A percentile compares a stretch with the other conserved stretches of the same genome.
phyloP scores from a whole-genome alignment of 2,113 vertebrate species.

The Sphaerodactylus townsendi region DNA sequence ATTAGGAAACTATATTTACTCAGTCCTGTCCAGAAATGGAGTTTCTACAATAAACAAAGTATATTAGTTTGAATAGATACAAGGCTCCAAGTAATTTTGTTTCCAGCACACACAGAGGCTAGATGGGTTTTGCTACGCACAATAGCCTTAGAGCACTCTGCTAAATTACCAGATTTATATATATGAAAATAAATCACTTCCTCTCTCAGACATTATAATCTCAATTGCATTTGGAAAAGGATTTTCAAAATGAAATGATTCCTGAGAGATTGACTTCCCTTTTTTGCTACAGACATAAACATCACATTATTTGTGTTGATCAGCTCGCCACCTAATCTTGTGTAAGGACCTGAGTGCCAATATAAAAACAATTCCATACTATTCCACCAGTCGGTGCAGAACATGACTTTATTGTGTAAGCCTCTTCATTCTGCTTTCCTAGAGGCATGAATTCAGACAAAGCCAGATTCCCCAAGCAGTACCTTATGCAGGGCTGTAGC shows the following conservation, averaged over 20 bases:
- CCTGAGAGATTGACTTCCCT: neutral
- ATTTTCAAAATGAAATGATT: neutral
- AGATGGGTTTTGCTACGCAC: too few relatives aligned
- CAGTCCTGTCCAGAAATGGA: too few relatives aligned
- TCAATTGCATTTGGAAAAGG: slow-evolving; percentile 3
- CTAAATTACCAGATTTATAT: too few relatives aligned
- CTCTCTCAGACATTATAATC: neutral
- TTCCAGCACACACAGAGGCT: too few relatives aligned
- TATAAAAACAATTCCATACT: neutral
- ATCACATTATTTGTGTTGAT: neutral
- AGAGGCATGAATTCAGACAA: neutral
- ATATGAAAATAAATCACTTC: too few relatives aligned
- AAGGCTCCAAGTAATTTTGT: too few relatives aligned
- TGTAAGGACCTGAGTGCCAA: neutral
- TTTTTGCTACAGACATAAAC: neutral
- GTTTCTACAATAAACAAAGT: too few relatives aligned
- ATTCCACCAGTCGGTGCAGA: neutral
- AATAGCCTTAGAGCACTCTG: too few relatives aligned
- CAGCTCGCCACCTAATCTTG: neutral
- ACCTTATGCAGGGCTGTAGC: neutral
- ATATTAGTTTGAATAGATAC: too few relatives aligned
- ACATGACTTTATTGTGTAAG: neutral
- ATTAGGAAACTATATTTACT: too few relatives aligned
- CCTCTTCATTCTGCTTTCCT: neutral
- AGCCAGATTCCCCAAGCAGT: neutral